Evolutionary conservation across 2,113 vertebrate genomes (phyloP).

Genomic region (Podarcis cretensis): DNA sequence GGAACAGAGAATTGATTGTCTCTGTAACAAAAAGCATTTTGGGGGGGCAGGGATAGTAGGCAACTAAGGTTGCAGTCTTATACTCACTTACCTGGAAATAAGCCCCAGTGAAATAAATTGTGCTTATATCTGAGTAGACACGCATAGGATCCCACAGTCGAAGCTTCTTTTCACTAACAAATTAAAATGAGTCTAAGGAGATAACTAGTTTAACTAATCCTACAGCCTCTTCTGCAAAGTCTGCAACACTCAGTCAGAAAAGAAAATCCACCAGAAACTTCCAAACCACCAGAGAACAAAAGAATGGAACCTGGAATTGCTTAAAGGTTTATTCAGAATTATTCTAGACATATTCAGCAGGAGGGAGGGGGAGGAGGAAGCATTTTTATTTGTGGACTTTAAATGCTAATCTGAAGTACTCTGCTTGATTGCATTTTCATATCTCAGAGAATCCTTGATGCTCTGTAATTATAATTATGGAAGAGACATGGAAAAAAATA

Average conservation of each 20-base stretch:
- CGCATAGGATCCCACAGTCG: not conserved
- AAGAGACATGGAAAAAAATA: constrained; percentile 18
- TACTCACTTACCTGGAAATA: too few relatives aligned
- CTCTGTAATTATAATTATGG: constrained; percentile 46
- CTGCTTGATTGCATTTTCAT: constrained; percentile 46
- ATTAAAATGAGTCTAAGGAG: constrained; percentile 35
- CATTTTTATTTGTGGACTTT: constrained; percentile 25
- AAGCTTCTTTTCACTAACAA: constrained; percentile 22
- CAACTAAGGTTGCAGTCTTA: too few relatives aligned
- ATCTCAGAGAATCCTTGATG: constrained; percentile 47
- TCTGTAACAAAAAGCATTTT: constrained; percentile 1
- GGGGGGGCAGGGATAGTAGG: too few relatives aligned
- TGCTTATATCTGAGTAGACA: too few relatives aligned
- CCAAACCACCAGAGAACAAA: constrained; percentile 6
- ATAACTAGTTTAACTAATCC: constrained; percentile 28
- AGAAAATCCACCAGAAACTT: constrained; percentile 15
- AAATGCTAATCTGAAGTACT: constrained; percentile 42
- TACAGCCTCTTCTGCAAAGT: constrained; percentile 30
- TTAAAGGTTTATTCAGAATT: constrained; percentile 37
- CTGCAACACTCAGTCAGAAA: not conserved
- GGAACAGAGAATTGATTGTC: not conserved
- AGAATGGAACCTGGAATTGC: constrained; percentile 17
- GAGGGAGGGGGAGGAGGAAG: not conserved
- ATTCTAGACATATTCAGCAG: not conserved
- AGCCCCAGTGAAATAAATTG: too few relatives aligned